Base-by-base conservation (phyloP, 2,888 invertebrate species). In the Trilocha varians region DNA sequence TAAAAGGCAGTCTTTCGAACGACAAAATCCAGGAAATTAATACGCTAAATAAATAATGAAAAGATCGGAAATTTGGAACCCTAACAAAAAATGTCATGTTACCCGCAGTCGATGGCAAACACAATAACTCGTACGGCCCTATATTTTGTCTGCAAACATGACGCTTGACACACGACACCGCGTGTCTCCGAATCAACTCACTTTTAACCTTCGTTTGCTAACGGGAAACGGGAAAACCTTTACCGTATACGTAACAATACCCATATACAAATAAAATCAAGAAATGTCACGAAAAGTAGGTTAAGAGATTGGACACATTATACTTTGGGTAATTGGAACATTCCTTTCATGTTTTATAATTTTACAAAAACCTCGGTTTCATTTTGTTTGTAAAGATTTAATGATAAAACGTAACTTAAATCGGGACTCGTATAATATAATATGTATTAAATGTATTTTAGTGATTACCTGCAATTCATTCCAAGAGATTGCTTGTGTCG, bases 111-210 rank as follows among this genome's bases (percentile, higher is more conserved):
- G 45, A 40, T 44, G 39, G 38, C 38, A 46, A 53, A 52, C 44
- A 49, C 49, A 48, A 52, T 47, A 45, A 48, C 46, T 47, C 43
- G 45, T 42, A 47, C 39, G 45, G 42, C 38, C 43, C 65, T 61
- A 63, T 59, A 64, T 63, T 52, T 52, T 54, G 42, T 49, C 41
- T 37, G 43, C 50, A 55, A 61, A 62, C 48, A 59, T 49, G 43
- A 43, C 44, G 44, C 46, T 42, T 14, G 57, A 53, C 53, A 64
- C 50, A 45, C 46, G 54, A 62, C 52, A 53, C 53, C 57, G 42
- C 43, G 47, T 52, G 48, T 50, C 52, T 57, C 58, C 54, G 53
- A 59, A 64, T 57, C 57, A 50, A 57, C 53, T 52, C 35, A 55
- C 49, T 59, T 59, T 57, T 54, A 40, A 55, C 46, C 50, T 43